Base-by-base conservation (phyloP, 1,140 invertebrate species). In the Brachionus paranguensis region DNA sequence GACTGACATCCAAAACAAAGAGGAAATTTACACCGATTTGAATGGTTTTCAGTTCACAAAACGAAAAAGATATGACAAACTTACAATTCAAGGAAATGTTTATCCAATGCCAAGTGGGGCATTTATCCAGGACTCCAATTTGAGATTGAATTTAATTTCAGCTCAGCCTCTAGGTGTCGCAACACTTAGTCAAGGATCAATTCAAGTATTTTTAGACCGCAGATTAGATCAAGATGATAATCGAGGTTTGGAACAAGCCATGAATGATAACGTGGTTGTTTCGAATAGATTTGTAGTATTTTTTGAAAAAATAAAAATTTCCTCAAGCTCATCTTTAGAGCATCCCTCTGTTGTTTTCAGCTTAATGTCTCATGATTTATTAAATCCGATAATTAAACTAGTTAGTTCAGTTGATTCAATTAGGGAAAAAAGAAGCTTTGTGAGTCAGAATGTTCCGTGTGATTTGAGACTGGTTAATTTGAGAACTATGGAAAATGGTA, bases 71-170 rank as follows among this genome's bases (percentile, higher is more conserved):
- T 93, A 95, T 86, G 90, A 92, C 0, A 98, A 98, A 89, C 89
- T 99, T 14, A 96, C 96, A 0, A 86, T 96, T 0, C 97, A 99
- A 91, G 96, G 93, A 0, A 97, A 99, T 89, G 97, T 94, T 88
- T 99, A 98, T 91, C 97, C 97, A 6, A 92, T 99, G 89, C 92
- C 96, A 10, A 91, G 93, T 3, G 92, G 93, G 81, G 93, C 93
- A 0, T 99, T 93, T 87, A 94, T 99, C 84, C 93, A 99, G 90
- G 95, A 98, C 89, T 89, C 91, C 8, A 85, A 84, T 27, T 86
- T 76, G n/a, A 91, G 96, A 85, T 89, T 99, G 78, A 87, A 74
- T 83, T 85, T 99, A 4, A 87, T 96, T 11, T 94, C 94, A 0
- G 93, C 92, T n/a, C 96, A 97, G 86, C 94, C 96, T 14, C 90